A percentile compares a stretch with the other conserved stretches of the same genome.
Conservation (phyloP, 2,888 invertebrate genomes). For the Schizaphis graminum region DNA sequence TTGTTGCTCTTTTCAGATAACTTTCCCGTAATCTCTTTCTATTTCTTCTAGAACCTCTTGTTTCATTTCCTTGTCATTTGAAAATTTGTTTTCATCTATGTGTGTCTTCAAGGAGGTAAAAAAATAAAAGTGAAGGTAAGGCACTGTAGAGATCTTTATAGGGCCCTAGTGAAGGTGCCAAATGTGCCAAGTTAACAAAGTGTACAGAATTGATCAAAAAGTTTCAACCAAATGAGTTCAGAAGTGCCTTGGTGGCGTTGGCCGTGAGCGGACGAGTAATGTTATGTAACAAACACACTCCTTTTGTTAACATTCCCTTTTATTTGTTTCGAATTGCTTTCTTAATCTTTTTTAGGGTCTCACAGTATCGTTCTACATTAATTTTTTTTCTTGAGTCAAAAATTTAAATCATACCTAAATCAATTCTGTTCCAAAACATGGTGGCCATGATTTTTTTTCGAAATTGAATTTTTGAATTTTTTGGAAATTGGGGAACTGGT, state of each 20-base stretch:
- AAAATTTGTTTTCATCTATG: slow-evolving; percentile 36
- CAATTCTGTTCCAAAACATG: slow-evolving; percentile 60
- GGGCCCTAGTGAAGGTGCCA: too few species aligned
- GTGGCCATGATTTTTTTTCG: slow-evolving; percentile 48
- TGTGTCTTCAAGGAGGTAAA: slow-evolving; percentile 63
- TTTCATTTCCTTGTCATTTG: not conserved
- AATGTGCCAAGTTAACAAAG: slow-evolving; percentile 61
- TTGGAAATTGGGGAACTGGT: not conserved
- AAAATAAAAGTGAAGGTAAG: slow-evolving; percentile 62
- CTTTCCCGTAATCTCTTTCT: not conserved
- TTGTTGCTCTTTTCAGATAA: not conserved
- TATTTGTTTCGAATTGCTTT: slow-evolving; percentile 66
- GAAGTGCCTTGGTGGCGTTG: slow-evolving; percentile 54
- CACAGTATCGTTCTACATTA: slow-evolving; percentile 29
- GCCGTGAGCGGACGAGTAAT: slow-evolving; percentile 60
- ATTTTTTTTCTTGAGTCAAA: slow-evolving; percentile 32
- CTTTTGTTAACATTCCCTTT: slow-evolving; percentile 67
- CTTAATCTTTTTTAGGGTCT: slow-evolving; percentile 59
- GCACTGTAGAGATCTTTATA: too few species aligned
- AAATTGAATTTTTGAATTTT: slow-evolving; percentile 35
- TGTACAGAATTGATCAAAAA: slow-evolving; percentile 29
- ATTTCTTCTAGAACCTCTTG: not conserved
- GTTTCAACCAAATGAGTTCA: slow-evolving; percentile 65
- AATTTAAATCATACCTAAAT: slow-evolving; percentile 41
- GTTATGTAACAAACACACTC: slow-evolving; percentile 66